Percentiles rank a stretch among this genome's conserved stretches.
These are phyloP conservation scores for Alitta virens DNA, from an alignment of 2,888 invertebrate genomes.

Conservation along the genomic window DNA sequence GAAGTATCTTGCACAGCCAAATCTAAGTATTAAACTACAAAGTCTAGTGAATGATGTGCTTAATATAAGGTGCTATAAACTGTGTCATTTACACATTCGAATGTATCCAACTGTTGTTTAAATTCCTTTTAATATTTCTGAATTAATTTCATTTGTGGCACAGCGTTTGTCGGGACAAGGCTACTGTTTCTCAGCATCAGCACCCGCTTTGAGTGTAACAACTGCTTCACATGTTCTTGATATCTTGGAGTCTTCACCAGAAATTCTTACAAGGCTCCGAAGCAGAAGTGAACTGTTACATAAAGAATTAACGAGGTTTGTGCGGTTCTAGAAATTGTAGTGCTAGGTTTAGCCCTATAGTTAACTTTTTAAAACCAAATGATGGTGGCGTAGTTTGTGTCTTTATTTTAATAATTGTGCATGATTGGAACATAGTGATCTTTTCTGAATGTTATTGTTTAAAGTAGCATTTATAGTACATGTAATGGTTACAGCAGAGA, in stretches of 20 bases:
- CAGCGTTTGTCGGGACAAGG: slow-evolving; percentile 63
- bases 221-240: slow-evolving; percentile 80
- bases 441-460: too few relatives aligned
- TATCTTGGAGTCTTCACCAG: slow-evolving; percentile 64
- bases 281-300: slow-evolving; percentile 12
- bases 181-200: slow-evolving; percentile 95
- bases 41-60: neutral
- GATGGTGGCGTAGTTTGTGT: neutral
- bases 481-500: too few relatives aligned
- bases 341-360: neutral
- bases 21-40: too few relatives aligned
- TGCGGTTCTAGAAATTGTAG: too few relatives aligned
- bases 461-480: too few relatives aligned
- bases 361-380: neutral
- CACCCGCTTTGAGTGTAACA: slow-evolving; percentile 87
- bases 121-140: too few relatives aligned
- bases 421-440: too few relatives aligned
- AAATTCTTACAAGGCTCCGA: slow-evolving; percentile 7
- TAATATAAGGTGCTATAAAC: neutral
- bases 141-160: slow-evolving; percentile 9
- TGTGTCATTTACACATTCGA: too few relatives aligned
- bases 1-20: too few relatives aligned
- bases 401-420: neutral
- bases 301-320: neutral
- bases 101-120: too few relatives aligned